Evolutionary conservation across 30 jellyfish, hydroid and myxozoan species (phyloP), one percentile per base, ranked within the genome.

Genomic region (Pelagia noctiluca): DNA sequence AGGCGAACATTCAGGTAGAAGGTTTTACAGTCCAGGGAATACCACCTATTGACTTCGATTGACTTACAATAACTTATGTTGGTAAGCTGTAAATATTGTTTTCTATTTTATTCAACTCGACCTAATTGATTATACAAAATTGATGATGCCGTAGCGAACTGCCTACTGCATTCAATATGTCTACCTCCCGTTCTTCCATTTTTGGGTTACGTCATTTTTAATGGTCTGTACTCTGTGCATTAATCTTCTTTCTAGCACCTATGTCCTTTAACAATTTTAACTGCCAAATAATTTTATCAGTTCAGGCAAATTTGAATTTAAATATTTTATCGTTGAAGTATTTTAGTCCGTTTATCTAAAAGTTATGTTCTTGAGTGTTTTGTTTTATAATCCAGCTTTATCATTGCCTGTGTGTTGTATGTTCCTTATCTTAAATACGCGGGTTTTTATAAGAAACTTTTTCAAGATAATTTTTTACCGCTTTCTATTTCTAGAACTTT

Each of bases 41-140:
- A 42, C 57, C 57, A 42, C 57, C 57, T 42, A 42, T 42, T 42
- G 57, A n/a, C n/a, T n/a, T n/a, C n/a, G n/a, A n/a, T n/a, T n/a
- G n/a, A 42, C 57, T 42, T 42, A 42, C 57, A 42, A 42, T 42
- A 42, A 42, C 57, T 42, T 42, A 5, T 42, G 57, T 42, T 42
- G 57, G 12, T 16, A 42, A 42, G 57, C 57, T 42, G 8, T 42
- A 42, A 42, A 16, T 42, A 42, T 42, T 42, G 57, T 42, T 42
- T 42, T 42, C 8, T 42, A 42, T 42, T 42, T 42, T 16, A 42
- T 42, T 42, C 57, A 42, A 42, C 57, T 42, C 57, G n/a, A 42
- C 57, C 57, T 42, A 42, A 42, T 42, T 42, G 57, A 42, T 42
- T 42, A 42, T 42, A 42, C 16, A 8, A 42, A 42, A 42, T 42